phyloP scores from a whole-genome alignment of 2,797 vertebrate species.

The Cottoperca gobio region DNA sequence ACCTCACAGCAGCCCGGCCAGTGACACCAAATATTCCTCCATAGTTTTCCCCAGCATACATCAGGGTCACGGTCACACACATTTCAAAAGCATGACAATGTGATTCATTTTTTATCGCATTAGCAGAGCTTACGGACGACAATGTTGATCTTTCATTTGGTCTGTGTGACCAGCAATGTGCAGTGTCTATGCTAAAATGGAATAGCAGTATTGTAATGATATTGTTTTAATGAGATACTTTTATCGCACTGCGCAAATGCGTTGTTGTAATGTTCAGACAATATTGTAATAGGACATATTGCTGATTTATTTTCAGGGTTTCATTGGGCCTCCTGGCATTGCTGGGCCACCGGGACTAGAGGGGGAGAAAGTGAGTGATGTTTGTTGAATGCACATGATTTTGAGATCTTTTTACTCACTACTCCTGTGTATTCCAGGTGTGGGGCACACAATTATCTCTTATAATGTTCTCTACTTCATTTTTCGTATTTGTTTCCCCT shows the following conservation, averaged over 20 bases:
- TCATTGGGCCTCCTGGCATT: constrained; percentile 93
- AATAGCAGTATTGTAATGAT: neutral
- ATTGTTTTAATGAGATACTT: neutral
- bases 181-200: neutral
- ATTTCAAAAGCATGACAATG: no score
- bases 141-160: neutral
- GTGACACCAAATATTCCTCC: no score
- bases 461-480: neutral
- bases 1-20: no score
- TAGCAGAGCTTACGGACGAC: neutral
- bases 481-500: neutral
- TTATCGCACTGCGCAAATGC: neutral
- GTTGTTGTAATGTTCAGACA: neutral
- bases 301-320: constrained; percentile 88
- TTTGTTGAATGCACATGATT: constrained; percentile 6
- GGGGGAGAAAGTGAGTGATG: constrained; percentile 91
- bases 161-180: no score
- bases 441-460: neutral
- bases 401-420: neutral
- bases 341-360: constrained; percentile 90
- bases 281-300: constrained; percentile 5
- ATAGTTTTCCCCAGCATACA: no score
- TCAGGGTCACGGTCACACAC: no score
- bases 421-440: neutral
- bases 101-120: no score